phyloP scores from a whole-genome alignment of 37 sponge, comb jelly and placozoan species.

The Diacarnus erythraeanus region DNA sequence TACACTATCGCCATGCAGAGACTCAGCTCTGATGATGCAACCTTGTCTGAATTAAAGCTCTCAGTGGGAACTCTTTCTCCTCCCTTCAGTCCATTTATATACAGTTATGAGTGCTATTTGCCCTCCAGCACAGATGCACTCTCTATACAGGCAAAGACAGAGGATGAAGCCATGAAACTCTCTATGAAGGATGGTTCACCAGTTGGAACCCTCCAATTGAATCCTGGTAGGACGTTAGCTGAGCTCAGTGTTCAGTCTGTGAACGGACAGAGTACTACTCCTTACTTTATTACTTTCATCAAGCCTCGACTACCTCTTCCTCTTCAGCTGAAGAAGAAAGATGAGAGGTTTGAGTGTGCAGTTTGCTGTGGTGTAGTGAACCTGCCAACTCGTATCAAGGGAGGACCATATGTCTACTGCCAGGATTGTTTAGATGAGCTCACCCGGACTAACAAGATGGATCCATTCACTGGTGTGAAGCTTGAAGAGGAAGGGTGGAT shows the following conservation, averaged over 20 bases:
- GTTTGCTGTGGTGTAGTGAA: constrained; percentile 67
- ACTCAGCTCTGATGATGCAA: constrained; percentile 83
- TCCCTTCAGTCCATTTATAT: constrained; percentile 59
- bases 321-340: constrained; percentile 20
- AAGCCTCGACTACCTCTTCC: constrained; percentile 35
- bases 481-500: constrained; percentile 75
- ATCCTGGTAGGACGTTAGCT: constrained; percentile 56
- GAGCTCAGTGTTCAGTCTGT: constrained; percentile 63
- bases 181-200: constrained; percentile 47
- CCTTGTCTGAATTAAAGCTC: constrained; percentile 66
- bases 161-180: constrained; percentile 66
- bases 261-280: constrained; percentile 43
- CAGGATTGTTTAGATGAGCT: constrained; percentile 67
- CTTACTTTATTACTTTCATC: constrained; percentile 58
- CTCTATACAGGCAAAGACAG: constrained; percentile 61
- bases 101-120: constrained; percentile 65
- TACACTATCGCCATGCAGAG: constrained; percentile 72
- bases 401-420: constrained; percentile 55
- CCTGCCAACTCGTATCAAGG: constrained; percentile 42
- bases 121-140: constrained; percentile 50
- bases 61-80: constrained; percentile 72
- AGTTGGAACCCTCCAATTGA: constrained; percentile 48
- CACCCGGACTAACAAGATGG: constrained; percentile 76
- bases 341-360: constrained; percentile 44
- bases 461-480: constrained; percentile 70